Base-by-base conservation (phyloP, 2,888 invertebrate genomes). In the Harpalus rufipes region DNA sequence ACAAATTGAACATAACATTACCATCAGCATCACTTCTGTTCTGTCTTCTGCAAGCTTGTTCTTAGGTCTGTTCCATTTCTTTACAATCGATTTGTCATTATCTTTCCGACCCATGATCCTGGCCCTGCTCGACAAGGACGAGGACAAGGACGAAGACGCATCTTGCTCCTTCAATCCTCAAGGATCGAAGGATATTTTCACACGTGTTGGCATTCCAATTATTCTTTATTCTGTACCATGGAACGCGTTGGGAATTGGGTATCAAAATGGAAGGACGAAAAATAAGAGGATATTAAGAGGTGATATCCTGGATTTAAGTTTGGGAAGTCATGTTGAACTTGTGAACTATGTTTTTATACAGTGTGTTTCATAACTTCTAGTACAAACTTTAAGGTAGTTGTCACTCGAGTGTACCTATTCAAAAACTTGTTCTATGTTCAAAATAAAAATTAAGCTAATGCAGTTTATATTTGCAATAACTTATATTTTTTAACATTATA, bases 11-110 rank as follows among this genome's bases (percentile, higher is more conserved):
- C 44, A 51, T 1, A 51, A 51, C 44, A 51, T 51, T 12, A 32
- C 44, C 12, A 51, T 51, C 12, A 51, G 12, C 10, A 8, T 10
- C 12, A 12, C 44, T 51, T 12, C 1, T 10, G 44, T 51, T 2
- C 44, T 2, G 10, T 8, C 12, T 0, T 51, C 44, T 51, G 10
- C 10, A 51, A 44, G 44, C 12, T 12, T 51, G 44, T 51, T 51
- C 44, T 12, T 12, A 51, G 12, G 44, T 51, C 44, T 10, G 44
- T 51, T 51, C 44, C 44, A 10, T 51, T 51, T 51, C 44, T 10
- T 51, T 32, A n/a, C 32, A n/a, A 74, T 74, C 74, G 74, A 74
- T 74, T 74, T 74, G 51, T 74, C 74, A 74, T 74, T 74, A 51
- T 39, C 39, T 72, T n/a, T 41, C 44, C 6, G 16, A 51, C 12